Conservation (phyloP, 2,113 vertebrate species). For the Sakesphorus luctuosus region DNA sequence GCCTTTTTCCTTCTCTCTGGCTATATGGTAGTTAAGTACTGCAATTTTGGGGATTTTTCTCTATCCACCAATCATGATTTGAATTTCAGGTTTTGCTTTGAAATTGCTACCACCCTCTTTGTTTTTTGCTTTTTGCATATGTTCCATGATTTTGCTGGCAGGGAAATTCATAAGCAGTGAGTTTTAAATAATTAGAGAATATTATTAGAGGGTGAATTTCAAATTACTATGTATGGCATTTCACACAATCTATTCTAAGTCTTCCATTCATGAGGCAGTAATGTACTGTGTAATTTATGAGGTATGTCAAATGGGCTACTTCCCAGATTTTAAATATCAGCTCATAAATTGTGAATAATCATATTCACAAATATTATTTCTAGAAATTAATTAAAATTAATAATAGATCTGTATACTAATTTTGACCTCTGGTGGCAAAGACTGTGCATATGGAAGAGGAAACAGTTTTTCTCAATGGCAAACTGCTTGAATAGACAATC, state of each 20-base stretch:
- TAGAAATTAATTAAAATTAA: slow-evolving; percentile 23
- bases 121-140: neutral
- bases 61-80: neutral
- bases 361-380: slow-evolving; percentile 45
- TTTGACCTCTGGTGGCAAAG: slow-evolving; percentile 3
- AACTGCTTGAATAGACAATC: neutral
- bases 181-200: slow-evolving; percentile 40
- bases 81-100: slow-evolving; percentile 19
- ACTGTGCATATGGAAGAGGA: neutral
- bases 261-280: neutral
- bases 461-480: neutral
- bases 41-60: neutral
- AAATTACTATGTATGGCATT: slow-evolving; percentile 1
- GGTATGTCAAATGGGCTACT: neutral
- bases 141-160: neutral
- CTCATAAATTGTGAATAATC: slow-evolving; percentile 25
- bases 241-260: slow-evolving; percentile 27
- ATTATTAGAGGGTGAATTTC: slow-evolving; percentile 42
- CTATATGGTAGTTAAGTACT: neutral
- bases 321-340: slow-evolving; percentile 5
- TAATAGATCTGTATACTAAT: slow-evolving; percentile 9
- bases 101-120: neutral
- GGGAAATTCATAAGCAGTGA: neutral
- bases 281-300: slow-evolving; percentile 27
- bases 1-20: neutral